Base-by-base conservation (phyloP, 2,113 vertebrate genomes). In the Xyliphius kryptos region DNA sequence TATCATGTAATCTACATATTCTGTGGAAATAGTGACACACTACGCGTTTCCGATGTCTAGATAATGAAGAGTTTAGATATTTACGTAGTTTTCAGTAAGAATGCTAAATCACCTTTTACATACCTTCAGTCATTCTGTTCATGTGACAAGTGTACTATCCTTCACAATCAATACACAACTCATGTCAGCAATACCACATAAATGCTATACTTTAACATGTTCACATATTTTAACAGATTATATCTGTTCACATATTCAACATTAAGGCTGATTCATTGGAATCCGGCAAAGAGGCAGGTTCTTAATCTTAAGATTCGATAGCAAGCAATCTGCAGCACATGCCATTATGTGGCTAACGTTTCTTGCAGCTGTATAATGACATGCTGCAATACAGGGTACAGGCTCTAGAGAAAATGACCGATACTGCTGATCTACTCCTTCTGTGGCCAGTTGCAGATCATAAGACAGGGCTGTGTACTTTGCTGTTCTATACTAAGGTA, bases 31-130 rank as follows among this genome's bases (percentile, higher is more conserved):
- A n/a, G n/a, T n/a, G n/a, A n/a, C n/a, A n/a, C n/a, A n/a, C n/a
- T n/a, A n/a, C n/a, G n/a, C n/a, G n/a, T n/a, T n/a, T n/a, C n/a
- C n/a, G n/a, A n/a, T n/a, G n/a, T n/a, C n/a, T n/a, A n/a, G n/a
- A n/a, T n/a, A n/a, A n/a, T n/a, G n/a, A n/a, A n/a, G n/a, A n/a
- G n/a, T n/a, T n/a, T n/a, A n/a, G n/a, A n/a, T n/a, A n/a, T n/a
- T n/a, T n/a, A n/a, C n/a, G n/a, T 66, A 64, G 71, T 51, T 73
- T 61, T 66, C 26, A 52, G 32, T 73, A 70, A 76, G 53, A 67
- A 66, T 11, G 38, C 40, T 77, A n/a, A 69, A 72, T 62, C 53
- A 15, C 49, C 63, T 65, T 70, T 69, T n/a, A 12, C 32, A 51
- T 56, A n/a, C n/a, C n/a, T 22, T 56, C 13, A 56, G 38, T 14